Conservation (phyloP, 2,888 invertebrate species). For the Spisula subtruncata region DNA sequence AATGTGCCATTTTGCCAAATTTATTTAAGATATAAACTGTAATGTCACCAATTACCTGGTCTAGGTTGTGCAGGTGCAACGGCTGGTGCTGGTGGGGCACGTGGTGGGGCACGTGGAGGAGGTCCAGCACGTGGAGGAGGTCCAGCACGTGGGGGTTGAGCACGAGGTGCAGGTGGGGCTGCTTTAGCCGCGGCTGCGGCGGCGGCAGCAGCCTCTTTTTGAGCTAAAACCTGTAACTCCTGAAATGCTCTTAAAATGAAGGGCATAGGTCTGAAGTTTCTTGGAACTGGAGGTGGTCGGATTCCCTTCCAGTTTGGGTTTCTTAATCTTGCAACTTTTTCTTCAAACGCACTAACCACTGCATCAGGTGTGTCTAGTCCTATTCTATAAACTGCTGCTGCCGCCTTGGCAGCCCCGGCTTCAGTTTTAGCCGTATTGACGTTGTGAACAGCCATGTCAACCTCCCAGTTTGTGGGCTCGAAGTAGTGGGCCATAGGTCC, state of each 20-base stretch:
- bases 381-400: conserved; percentile 59
- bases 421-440: conserved; percentile 62
- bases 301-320: conserved; percentile 53
- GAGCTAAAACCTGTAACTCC: conserved; percentile 34
- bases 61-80: background rate
- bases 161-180: background rate
- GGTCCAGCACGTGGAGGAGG: background rate
- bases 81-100: background rate
- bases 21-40: background rate
- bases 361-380: conserved; percentile 60
- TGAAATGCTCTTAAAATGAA: conserved; percentile 48
- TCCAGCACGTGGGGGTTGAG: background rate
- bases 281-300: conserved; percentile 47
- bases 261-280: conserved; percentile 43
- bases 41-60: background rate
- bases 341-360: conserved; percentile 61
- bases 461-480: conserved; percentile 66
- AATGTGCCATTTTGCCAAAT: too few species aligned
- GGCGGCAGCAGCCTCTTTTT: conserved; percentile 1
- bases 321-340: conserved; percentile 57
- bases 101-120: background rate
- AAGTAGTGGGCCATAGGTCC: background rate
- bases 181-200: conserved; percentile 10
- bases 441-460: conserved; percentile 61
- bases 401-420: conserved; percentile 60